Conservation (phyloP, 2,113 vertebrate genomes). For the Hylia prasina region DNA sequence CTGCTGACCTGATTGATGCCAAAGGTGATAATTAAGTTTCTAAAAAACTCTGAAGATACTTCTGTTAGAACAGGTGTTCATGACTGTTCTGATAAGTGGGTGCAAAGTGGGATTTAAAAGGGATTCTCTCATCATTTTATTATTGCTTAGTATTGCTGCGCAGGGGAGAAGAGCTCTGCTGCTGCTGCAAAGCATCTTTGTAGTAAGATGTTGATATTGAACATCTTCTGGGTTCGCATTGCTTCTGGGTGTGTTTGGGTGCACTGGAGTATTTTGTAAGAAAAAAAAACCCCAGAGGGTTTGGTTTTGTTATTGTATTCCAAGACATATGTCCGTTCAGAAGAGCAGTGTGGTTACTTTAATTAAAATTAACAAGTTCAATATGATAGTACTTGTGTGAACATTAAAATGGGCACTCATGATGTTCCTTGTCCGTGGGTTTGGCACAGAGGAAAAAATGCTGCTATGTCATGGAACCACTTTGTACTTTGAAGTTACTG, state of each 20-base stretch:
- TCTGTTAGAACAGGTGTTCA: background rate
- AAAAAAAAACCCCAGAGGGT: accelerated
- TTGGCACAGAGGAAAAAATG: background rate
- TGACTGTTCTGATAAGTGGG: background rate
- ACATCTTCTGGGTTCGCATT: background rate
- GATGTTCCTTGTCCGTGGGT: background rate
- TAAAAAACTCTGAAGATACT: background rate
- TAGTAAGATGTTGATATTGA: background rate
- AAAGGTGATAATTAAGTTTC: background rate
- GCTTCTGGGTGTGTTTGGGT: background rate
- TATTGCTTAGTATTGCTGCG: background rate
- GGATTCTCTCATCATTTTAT: background rate
- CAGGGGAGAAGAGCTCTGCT: background rate
- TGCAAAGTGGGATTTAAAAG: conserved; percentile 20
- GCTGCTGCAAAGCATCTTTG: background rate
- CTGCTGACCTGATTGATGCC: background rate
- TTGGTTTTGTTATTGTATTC: background rate
- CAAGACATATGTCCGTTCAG: accelerated
- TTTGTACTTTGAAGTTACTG: background rate
- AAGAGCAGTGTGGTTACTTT: background rate
- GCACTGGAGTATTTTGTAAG: background rate
- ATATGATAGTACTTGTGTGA: background rate
- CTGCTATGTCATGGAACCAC: background rate
- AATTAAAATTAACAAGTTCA: background rate
- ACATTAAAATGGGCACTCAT: background rate